Conservation (phyloP, 1,140 invertebrate genomes). For the Megalopta genalis region DNA sequence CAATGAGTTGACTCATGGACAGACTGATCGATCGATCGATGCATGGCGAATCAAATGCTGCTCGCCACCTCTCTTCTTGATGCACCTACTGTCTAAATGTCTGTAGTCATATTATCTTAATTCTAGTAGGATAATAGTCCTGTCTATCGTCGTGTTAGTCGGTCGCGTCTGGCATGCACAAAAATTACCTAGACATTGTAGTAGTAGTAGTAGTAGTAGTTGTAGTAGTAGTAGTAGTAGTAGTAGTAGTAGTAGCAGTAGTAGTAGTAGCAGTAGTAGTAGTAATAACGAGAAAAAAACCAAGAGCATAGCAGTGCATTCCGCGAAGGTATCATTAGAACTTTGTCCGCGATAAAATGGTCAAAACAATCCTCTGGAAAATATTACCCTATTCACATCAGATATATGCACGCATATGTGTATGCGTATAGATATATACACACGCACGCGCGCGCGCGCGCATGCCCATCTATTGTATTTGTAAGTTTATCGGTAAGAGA, state of each 20-base stretch:
- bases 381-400: slow-evolving; percentile 28
- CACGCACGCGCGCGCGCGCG: too few species aligned
- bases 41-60: slow-evolving; percentile 83
- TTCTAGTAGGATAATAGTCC: slow-evolving; percentile 49
- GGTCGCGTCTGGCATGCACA: slow-evolving; percentile 63
- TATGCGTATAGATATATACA: too few species aligned
- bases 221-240: too few species aligned
- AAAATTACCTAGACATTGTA: slow-evolving; percentile 36
- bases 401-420: neutral
- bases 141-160: slow-evolving; percentile 77
- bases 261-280: neutral
- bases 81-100: slow-evolving; percentile 82
- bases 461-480: neutral
- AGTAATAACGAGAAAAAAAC: slow-evolving; percentile 20
- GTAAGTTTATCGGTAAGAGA: slow-evolving; percentile 39
- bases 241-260: too few species aligned
- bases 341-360: slow-evolving; percentile 19
- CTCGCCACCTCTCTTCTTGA: slow-evolving; percentile 82
- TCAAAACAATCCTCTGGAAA: slow-evolving; percentile 22
- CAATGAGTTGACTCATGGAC: slow-evolving; percentile 81
- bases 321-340: neutral
- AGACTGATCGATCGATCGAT: slow-evolving; percentile 85
- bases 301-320: slow-evolving; percentile 10
- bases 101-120: slow-evolving; percentile 79
- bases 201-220: slow-evolving; percentile 21